phyloP scores from a whole-genome alignment of 2,113 vertebrate genomes.

The Calidris pygmaea region DNA sequence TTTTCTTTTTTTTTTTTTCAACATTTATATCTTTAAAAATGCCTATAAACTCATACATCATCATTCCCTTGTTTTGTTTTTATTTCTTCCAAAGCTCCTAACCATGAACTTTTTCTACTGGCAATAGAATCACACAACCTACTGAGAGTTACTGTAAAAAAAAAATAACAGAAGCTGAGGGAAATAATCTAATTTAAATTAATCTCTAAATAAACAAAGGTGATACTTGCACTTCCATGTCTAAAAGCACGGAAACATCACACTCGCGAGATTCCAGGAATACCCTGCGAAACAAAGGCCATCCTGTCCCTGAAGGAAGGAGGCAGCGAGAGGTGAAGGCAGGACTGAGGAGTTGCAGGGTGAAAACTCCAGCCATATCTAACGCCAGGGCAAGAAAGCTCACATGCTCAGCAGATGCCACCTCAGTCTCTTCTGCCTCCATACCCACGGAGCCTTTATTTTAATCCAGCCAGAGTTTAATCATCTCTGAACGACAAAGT shows the following conservation, averaged over 20 bases:
- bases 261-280: background rate
- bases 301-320: background rate
- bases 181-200: background rate
- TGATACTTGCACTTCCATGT: background rate
- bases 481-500: background rate
- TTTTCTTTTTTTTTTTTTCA: background rate
- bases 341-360: background rate
- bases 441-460: background rate
- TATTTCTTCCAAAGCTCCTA: background rate
- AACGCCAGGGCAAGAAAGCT: background rate
- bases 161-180: background rate
- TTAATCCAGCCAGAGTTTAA: background rate
- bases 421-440: background rate
- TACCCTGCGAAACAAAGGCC: background rate
- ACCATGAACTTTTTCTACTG: background rate
- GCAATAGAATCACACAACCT: background rate
- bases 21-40: background rate
- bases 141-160: background rate
- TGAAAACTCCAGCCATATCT: background rate
- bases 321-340: accelerated
- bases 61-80: background rate
- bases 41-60: background rate
- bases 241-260: background rate
- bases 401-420: background rate
- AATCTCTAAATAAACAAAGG: background rate